Evolutionary conservation across 1,140 invertebrate species (phyloP).

Genomic region (Brachystomella parvula): DNA sequence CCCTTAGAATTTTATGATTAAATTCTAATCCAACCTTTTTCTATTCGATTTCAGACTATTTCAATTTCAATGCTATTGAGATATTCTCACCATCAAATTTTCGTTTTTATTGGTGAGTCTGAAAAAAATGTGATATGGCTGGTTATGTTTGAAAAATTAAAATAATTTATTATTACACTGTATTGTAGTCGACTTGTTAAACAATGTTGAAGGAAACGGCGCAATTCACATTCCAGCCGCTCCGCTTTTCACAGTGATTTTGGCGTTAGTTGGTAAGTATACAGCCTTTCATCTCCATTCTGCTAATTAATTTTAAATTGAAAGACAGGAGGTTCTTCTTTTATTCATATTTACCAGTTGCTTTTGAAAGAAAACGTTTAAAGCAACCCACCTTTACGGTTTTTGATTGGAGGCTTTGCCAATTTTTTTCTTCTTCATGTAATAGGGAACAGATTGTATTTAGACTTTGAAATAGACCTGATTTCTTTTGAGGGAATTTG

Average conservation of each 20-base stretch:
- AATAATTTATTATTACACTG: constrained; percentile 3
- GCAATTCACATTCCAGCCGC: constrained; percentile 89
- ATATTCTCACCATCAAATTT: constrained; percentile 98
- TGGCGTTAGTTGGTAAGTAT: constrained; percentile 91
- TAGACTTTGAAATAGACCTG: neutral
- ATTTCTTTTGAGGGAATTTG: neutral
- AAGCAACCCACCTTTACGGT: too few relatives aligned
- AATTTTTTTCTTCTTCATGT: neutral
- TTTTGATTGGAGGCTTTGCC: too few relatives aligned
- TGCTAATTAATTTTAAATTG: neutral
- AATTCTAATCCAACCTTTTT: too few relatives aligned
- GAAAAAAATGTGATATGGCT: neutral
- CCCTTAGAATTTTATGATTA: too few relatives aligned
- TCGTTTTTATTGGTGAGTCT: constrained; percentile 88
- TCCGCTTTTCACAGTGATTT: constrained; percentile 88
- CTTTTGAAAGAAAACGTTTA: too few relatives aligned
- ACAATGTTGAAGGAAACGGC: constrained; percentile 94
- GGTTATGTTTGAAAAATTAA: neutral
- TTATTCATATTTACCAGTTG: too few relatives aligned
- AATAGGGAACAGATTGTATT: neutral
- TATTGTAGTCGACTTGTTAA: constrained; percentile 78
- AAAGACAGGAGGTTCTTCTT: too few relatives aligned
- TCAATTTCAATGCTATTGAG: constrained; percentile 95
- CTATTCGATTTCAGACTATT: constrained; percentile 74
- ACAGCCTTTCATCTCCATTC: constrained; percentile 3